Evolutionary conservation across 1,140 invertebrate genomes (phyloP).

Genomic region (Aphaenogaster ashmeadi): DNA sequence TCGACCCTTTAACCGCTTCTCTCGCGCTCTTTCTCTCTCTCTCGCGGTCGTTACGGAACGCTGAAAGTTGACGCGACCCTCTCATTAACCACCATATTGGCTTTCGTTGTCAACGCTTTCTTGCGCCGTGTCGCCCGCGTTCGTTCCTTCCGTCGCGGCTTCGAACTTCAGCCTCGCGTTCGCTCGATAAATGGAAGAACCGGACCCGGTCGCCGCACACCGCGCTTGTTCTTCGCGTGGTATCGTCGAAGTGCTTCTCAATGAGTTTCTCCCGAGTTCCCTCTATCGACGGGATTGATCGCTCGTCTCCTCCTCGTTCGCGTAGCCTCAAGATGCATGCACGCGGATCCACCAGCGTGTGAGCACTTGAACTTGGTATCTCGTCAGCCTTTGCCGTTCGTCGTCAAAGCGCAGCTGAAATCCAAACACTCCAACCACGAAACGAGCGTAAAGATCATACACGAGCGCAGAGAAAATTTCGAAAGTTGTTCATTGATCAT

Average conservation of each 20-base stretch:
- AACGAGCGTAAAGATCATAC: not conserved
- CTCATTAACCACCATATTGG: slow-evolving; percentile 64
- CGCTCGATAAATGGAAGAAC: slow-evolving; percentile 59
- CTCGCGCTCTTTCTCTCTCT: not conserved
- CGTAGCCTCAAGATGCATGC: slow-evolving; percentile 48
- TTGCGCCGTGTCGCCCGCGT: slow-evolving; percentile 45
- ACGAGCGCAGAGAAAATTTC: not conserved
- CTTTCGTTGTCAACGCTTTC: slow-evolving; percentile 67
- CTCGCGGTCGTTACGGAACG: slow-evolving; percentile 43
- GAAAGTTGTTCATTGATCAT: not conserved
- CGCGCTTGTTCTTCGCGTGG: slow-evolving; percentile 39
- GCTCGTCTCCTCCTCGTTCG: slow-evolving; percentile 14
- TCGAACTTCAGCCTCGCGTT: slow-evolving; percentile 39
- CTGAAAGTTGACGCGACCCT: slow-evolving; percentile 45
- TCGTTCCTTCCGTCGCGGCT: slow-evolving; percentile 35
- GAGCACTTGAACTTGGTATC: slow-evolving; percentile 54
- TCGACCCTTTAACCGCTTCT: not conserved
- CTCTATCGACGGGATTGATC: slow-evolving; percentile 56
- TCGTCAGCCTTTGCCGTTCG: slow-evolving; percentile 4
- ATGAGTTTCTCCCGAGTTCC: slow-evolving; percentile 53
- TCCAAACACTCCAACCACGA: slow-evolving; percentile 4
- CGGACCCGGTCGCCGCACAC: not conserved
- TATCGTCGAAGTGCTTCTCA: slow-evolving; percentile 46
- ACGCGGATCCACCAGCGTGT: not conserved
- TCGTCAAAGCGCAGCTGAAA: slow-evolving; percentile 20